Evolutionary conservation across 2,113 vertebrate species (phyloP).

Genomic region (Anolis carolinensis): DNA sequence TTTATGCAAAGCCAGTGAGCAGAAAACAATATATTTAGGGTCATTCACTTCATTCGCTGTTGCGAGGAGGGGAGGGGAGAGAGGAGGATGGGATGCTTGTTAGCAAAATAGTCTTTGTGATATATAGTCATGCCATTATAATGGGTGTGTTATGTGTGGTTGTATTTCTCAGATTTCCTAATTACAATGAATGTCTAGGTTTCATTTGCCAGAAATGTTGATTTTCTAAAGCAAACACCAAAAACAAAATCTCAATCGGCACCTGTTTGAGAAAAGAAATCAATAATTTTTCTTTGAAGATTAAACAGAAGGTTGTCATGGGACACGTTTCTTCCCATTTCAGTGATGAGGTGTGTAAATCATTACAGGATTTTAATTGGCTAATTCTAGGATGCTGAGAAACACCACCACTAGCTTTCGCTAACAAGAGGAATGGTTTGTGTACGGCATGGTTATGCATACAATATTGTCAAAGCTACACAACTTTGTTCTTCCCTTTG

Average conservation of each 20-base stretch:
- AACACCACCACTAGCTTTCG: slow-evolving; percentile 32
- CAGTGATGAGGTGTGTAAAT: slow-evolving; percentile 62
- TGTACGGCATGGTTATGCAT: slow-evolving; percentile 60
- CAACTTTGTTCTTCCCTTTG: slow-evolving; percentile 76
- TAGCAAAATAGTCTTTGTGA: slow-evolving; percentile 44
- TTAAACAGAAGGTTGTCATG: slow-evolving; percentile 22
- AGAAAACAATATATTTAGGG: slow-evolving; percentile 30
- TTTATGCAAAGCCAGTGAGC: slow-evolving; percentile 51
- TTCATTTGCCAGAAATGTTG: slow-evolving; percentile 65
- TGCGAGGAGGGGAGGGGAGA: not conserved
- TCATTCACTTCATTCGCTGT: slow-evolving; percentile 1
- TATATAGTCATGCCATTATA: slow-evolving; percentile 34
- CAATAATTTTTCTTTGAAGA: slow-evolving; percentile 60
- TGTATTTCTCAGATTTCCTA: slow-evolving; percentile 36
- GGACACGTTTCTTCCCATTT: slow-evolving; percentile 51
- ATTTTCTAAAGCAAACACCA: slow-evolving; percentile 58
- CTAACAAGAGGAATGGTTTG: slow-evolving; percentile 40
- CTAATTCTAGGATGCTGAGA: slow-evolving; percentile 55
- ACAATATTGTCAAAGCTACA: slow-evolving; percentile 69
- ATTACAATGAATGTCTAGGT: slow-evolving; percentile 50
- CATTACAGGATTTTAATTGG: slow-evolving; percentile 60
- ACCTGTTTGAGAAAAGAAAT: slow-evolving; percentile 44
- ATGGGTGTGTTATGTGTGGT: slow-evolving; percentile 28
- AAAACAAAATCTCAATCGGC: slow-evolving; percentile 32
- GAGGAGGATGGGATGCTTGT: slow-evolving; percentile 37